Percentiles rank a stretch among this genome's conserved stretches.
These are phyloP conservation scores for Dolichoris vasculosae DNA, from an alignment of 1,140 invertebrate genomes.

Conservation along the genomic window DNA sequence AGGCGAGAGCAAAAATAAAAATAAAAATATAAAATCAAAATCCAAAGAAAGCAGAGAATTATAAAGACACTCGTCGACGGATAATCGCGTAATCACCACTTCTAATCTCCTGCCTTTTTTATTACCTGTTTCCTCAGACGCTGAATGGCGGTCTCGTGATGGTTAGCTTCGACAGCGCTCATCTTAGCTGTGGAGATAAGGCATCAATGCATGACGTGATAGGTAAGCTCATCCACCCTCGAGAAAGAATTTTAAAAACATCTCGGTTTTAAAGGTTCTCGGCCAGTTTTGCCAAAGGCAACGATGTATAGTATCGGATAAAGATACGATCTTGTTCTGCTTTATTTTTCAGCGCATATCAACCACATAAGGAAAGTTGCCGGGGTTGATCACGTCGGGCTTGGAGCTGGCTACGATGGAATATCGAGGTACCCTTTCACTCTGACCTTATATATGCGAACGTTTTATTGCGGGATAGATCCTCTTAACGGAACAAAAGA, in stretches of 20 bases:
- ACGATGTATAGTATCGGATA: conserved; percentile 6
- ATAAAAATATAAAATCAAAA: neutral
- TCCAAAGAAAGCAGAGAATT: neutral
- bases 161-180: conserved; percentile 87
- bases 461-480: neutral
- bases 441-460: neutral
- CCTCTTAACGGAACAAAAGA: neutral
- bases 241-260: neutral
- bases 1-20: neutral
- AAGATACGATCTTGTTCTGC: neutral
- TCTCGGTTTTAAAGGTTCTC: neutral
- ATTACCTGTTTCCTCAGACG: conserved; percentile 64
- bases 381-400: conserved; percentile 81
- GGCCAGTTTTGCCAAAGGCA: neutral
- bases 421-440: conserved; percentile 70
- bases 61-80: neutral
- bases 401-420: conserved; percentile 79
- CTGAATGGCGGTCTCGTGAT: conserved; percentile 91
- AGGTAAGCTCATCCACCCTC: conserved; percentile 68
- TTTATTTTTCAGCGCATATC: conserved; percentile 81
- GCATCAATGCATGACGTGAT: conserved; percentile 78
- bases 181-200: conserved; percentile 76
- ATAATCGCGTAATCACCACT: conserved; percentile 2
- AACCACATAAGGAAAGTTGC: conserved; percentile 86
- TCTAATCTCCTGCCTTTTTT: conserved; percentile 26